phyloP scores from a whole-genome alignment of 53 echinoderm and acorn worm genomes.

The Patiria pectinifera region DNA sequence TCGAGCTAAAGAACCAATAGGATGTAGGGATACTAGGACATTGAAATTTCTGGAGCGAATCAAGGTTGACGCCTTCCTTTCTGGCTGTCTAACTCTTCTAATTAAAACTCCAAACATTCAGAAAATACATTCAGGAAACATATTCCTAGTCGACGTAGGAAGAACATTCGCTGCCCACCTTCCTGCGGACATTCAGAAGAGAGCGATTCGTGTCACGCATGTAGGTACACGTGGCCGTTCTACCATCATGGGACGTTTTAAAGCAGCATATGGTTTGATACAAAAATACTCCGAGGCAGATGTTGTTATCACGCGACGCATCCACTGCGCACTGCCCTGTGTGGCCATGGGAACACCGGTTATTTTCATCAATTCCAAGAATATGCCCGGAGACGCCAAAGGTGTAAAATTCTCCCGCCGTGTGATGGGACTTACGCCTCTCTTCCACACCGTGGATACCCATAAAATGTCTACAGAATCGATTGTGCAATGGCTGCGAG shows the following conservation, averaged over 20 bases:
- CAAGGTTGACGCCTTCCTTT: not conserved
- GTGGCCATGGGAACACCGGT: conserved; percentile 42
- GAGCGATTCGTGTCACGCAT: not conserved
- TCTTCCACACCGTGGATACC: conserved; percentile 22
- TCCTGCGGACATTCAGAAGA: not conserved
- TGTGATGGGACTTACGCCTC: not conserved
- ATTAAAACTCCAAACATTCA: conserved; percentile 1
- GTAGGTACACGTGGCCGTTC: too few species aligned
- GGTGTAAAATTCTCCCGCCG: not conserved
- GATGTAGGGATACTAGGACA: conserved; percentile 9
- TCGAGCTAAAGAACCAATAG: not conserved
- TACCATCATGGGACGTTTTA: not conserved
- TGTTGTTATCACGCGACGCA: not conserved
- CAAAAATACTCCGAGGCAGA: conserved; percentile 1
- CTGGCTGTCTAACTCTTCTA: conserved; percentile 21
- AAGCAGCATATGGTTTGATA: not conserved
- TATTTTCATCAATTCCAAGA: too few species aligned
- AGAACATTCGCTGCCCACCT: not conserved
- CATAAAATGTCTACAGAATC: not conserved
- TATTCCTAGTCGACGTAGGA: not conserved
- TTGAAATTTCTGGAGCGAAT: not conserved
- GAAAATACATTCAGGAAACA: not conserved
- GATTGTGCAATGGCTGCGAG: not conserved
- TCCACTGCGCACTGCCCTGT: conserved; percentile 11
- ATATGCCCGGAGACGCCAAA: not conserved